These are phyloP conservation scores for Neotoma lepida DNA, from an alignment of 2,113 vertebrate genomes.

Conservation along the genomic window DNA sequence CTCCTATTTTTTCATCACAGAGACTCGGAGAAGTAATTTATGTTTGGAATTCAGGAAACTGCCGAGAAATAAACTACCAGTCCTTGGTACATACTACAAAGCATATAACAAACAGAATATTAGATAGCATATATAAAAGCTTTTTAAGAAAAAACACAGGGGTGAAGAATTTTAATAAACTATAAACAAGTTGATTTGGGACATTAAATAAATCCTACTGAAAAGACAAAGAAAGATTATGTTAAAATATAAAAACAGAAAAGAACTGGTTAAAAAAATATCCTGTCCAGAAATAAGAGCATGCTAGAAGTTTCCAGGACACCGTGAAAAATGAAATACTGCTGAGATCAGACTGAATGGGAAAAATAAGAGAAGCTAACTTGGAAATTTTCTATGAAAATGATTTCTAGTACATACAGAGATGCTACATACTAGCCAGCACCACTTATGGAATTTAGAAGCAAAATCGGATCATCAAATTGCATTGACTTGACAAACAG, in stretches of 20 bases:
- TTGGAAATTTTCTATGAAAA: neutral
- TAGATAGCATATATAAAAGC: neutral
- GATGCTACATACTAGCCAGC: neutral
- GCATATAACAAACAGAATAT: neutral
- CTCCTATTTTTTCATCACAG: neutral
- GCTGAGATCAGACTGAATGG: neutral
- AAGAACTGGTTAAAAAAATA: neutral
- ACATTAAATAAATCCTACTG: neutral
- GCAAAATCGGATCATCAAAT: neutral
- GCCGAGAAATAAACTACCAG: neutral
- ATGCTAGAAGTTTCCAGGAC: neutral
- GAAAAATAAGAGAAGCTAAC: neutral
- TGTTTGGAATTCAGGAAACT: neutral
- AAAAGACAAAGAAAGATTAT: neutral
- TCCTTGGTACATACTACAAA: neutral
- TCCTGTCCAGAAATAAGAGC: neutral
- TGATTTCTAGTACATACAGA: neutral
- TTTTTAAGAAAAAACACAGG: neutral
- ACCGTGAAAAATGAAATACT: neutral
- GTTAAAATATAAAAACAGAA: neutral
- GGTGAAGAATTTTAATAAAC: neutral
- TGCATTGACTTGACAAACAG: neutral
- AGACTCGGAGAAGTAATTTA: neutral
- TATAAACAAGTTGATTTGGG: neutral
- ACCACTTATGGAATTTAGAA: neutral